Evolutionary conservation across 2,888 invertebrate species (phyloP).

Genomic region (Caenorhabditis zanzibari): DNA sequence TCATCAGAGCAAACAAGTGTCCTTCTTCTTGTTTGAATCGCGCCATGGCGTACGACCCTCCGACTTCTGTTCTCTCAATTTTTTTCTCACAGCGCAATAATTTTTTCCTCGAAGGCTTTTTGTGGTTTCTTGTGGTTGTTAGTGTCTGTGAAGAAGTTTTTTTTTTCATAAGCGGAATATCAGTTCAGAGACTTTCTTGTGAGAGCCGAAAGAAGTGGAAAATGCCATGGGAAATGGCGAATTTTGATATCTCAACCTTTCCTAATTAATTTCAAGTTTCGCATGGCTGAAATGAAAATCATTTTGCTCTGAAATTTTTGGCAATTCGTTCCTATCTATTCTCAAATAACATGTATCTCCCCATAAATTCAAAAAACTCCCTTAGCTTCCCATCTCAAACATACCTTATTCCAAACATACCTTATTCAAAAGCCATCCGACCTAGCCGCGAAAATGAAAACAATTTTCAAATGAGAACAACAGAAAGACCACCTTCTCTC

Average conservation of each 20-base stretch:
- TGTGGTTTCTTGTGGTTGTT: background rate
- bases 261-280: too few relatives aligned
- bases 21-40: background rate
- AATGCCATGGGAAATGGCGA: background rate
- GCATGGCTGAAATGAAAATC: background rate
- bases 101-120: background rate
- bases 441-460: background rate
- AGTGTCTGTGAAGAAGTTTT: background rate
- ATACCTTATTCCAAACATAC: background rate
- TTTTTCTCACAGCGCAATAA: background rate
- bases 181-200: background rate
- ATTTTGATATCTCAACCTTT: background rate
- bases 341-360: too few relatives aligned
- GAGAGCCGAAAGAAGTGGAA: background rate
- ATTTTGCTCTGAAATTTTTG: too few relatives aligned
- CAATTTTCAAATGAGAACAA: background rate
- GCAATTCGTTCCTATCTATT: too few relatives aligned
- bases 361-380: too few relatives aligned
- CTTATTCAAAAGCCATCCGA: background rate
- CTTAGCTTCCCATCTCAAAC: too few relatives aligned
- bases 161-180: background rate
- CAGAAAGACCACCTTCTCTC: background rate
- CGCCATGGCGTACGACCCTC: background rate
- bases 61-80: background rate
- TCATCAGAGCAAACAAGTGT: background rate